Base-by-base conservation (phyloP, 2,888 invertebrate genomes). In the Romanomermis culicivorax region DNA sequence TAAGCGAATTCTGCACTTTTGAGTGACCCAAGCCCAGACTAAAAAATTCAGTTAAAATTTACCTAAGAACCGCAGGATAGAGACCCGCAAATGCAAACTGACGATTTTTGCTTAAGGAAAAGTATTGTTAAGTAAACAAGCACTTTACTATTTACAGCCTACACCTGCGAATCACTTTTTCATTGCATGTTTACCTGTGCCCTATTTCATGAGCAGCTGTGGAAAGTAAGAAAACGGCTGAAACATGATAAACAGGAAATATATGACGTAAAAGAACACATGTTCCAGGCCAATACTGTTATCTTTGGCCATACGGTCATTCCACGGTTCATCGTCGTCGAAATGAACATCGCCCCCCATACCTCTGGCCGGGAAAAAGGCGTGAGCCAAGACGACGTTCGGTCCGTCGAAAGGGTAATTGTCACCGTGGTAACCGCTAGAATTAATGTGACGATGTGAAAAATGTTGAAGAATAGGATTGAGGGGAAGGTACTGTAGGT, bases 171-270 rank as follows among this genome's bases (percentile, higher is more conserved):
- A n/a, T n/a, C n/a, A n/a, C n/a, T n/a, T n/a, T n/a, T n/a, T n/a
- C n/a, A n/a, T n/a, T n/a, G n/a, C n/a, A n/a, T n/a, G n/a, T n/a
- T n/a, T n/a, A n/a, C n/a, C n/a, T n/a, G 55, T 62, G 62, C 17
- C 62, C 62, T 25, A 62, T 50, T 53, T 62, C 61, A 53, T 62
- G 62, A 4, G 56, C 55, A 2, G 61, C 62, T 25, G 58, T 61
- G 80, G 57, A 27, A 17, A 52, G 45, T 11, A 61, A 53, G 42
- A 52, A 54, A 17, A 61, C 57, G 24, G 58, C 61, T 58, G 43
- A 36, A 59, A 54, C 7, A 11, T 11, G 36, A 36, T 17, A 36
- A 17, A n/a, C n/a, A n/a, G n/a, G n/a, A n/a, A n/a, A n/a, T n/a
- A n/a, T n/a, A n/a, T n/a, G n/a, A n/a, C n/a, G n/a, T 36, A 17